Evolutionary conservation across 2,888 invertebrate genomes (phyloP), one percentile per base, ranked within the genome.

Genomic region (Zele albiditarsus): DNA sequence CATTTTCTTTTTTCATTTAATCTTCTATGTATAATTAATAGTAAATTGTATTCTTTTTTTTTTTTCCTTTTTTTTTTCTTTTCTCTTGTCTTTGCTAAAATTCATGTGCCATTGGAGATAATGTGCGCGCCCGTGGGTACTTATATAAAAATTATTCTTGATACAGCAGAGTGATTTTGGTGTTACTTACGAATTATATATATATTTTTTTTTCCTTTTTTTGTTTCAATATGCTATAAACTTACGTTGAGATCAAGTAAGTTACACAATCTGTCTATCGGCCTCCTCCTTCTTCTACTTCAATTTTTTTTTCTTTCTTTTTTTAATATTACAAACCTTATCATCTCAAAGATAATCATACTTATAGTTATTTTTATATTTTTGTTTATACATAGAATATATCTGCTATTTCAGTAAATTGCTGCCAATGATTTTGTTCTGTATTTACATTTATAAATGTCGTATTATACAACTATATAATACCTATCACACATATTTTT

Each of bases 161-260:
- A 85, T 86, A 87, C 85, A 86, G 82, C 81, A 81, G 84, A 86
- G 84, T 87, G 84, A 85, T 86, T 87, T 88, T 87, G 88, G 88
- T 88, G 87, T 88, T 89, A 84, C 84, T 86, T 88, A 87, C 81
- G 84, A 85, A 83, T 81, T 84, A 84, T 31, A 77, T 73, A 75
- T 79, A 76, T 76, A 71, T 71, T 73, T 70, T 76, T 66, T 71
- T 76, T 71, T 28, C 67, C 42, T 65, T 33, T 38, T 25, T 63
- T 67, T 42, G 58, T 58, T 65, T 60, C 20, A 38, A 53, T 53
- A 74, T 80, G 80, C 81, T 85, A 86, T 71, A 71, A 83, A 86
- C 85, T 88, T 87, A 87, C 83, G 83, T 84, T 88, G 88, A 88
- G 88, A 88, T 88, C 87, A 87, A 87, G 83, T 84, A 84, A 85